Percentiles rank a stretch among this genome's conserved stretches.
Evolutionary conservation across 2,113 vertebrate genomes (phyloP).

Genomic region (Pampusana beccarii): DNA sequence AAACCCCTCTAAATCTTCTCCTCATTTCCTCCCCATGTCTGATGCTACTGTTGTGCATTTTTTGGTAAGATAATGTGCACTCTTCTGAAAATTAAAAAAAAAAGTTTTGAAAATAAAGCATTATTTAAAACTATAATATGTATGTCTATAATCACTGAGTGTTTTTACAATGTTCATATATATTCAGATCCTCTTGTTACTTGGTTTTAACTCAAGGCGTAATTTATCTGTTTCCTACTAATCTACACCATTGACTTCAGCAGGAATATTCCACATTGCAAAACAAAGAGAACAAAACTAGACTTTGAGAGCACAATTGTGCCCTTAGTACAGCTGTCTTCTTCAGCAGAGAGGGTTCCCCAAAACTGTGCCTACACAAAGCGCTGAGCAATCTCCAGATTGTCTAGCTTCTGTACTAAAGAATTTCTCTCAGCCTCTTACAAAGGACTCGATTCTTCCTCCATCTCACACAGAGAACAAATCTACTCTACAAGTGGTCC

Average conservation of each 20-base stretch:
- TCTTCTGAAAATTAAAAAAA: background rate
- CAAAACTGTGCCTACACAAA: background rate
- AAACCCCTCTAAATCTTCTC: background rate
- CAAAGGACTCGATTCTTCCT: background rate
- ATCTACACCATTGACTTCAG: background rate
- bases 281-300: background rate
- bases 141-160: background rate
- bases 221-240: background rate
- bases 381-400: background rate
- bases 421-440: background rate
- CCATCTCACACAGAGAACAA: background rate
- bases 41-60: background rate
- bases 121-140: background rate
- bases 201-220: background rate
- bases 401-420: background rate
- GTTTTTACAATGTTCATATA: background rate
- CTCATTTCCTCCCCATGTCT: background rate
- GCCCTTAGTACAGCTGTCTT: background rate
- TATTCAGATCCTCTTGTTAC: background rate
- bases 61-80: background rate
- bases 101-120: background rate
- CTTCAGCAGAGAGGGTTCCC: background rate
- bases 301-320: background rate
- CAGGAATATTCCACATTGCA: background rate
- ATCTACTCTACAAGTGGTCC: background rate